Base-by-base conservation (phyloP, 2,797 vertebrate species). In the Aeoliscus strigatus region DNA sequence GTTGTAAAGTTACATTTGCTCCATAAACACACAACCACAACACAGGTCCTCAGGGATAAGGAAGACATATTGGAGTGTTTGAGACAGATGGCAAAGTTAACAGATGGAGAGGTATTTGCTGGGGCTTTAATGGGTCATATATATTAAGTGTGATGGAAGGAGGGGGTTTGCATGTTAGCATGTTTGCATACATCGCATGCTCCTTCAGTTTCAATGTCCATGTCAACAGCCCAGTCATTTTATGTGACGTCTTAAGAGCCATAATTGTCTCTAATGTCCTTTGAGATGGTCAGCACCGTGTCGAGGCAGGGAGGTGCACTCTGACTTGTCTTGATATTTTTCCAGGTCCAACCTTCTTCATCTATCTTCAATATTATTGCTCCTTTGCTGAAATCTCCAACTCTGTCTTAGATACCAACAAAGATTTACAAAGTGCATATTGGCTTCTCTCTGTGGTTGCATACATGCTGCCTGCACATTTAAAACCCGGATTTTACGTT, bases 191-290 rank as follows among this genome's bases (percentile, higher is more conserved):
- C n/a, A n/a, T n/a, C n/a, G n/a, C n/a, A n/a, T n/a, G n/a, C n/a
- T n/a, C n/a, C n/a, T n/a, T n/a, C n/a, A n/a, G n/a, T n/a, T n/a
- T n/a, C n/a, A n/a, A n/a, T n/a, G n/a, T n/a, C n/a, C n/a, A n/a
- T 33, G 54, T 42, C 74, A 69, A 68, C 34, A 51, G 50, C 57
- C 60, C 60, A 33, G 49, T 8, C 25, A 60, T 71, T 73, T 56
- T 27, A 66, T 44, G 56, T 72, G 55, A 61, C 57, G 60, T 70
- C 64, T 66, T 53, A 53, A 70, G 59, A 65, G 52, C 66, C 67
- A 59, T 79, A 51, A 66, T 79, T 73, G 80, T 39, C 51, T 68
- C 51, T 54, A 42, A 40, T 60, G 54, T 61, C 62, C 63, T 70
- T 53, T 75, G 51, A 80, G 63, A 61, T 23, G n/a, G 39, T 43